These are phyloP conservation scores for Caiman crocodilus DNA, from an alignment of 2,797 vertebrate species.

Conservation along the genomic window DNA sequence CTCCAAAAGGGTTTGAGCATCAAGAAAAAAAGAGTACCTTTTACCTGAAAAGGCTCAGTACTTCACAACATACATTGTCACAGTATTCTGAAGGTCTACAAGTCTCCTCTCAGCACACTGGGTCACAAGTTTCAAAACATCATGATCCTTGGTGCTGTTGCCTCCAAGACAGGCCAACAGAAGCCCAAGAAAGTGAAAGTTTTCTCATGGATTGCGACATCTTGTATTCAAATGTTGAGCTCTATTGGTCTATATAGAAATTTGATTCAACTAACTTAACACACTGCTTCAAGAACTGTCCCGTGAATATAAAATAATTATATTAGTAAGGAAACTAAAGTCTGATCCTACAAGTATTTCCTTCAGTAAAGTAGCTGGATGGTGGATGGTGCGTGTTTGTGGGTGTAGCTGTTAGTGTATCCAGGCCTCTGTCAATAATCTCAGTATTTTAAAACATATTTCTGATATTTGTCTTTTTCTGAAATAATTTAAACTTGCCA, in stretches of 20 bases:
- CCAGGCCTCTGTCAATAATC: neutral
- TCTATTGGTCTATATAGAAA: neutral
- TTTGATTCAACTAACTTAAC: neutral
- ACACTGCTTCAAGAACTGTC: neutral
- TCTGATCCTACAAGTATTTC: neutral
- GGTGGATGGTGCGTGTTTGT: neutral
- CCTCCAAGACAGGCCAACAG: neutral
- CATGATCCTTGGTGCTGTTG: neutral
- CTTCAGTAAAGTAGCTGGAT: neutral
- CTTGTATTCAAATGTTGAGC: neutral
- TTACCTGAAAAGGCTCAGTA: neutral
- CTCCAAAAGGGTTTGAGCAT: too few relatives aligned
- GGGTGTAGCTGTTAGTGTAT: neutral
- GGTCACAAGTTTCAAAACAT: neutral
- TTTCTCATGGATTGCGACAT: neutral
- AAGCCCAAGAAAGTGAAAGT: neutral
- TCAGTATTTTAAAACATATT: neutral
- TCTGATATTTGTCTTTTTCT: neutral
- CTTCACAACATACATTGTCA: neutral
- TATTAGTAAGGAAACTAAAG: neutral
- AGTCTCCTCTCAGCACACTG: neutral
- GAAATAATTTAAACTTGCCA: neutral
- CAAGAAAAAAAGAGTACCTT: too few relatives aligned
- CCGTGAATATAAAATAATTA: neutral
- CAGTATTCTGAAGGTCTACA: neutral